Evolutionary conservation across 2,888 invertebrate genomes (phyloP), one percentile per base, ranked within the genome.

Genomic region (Dichetophora obliterata): DNA sequence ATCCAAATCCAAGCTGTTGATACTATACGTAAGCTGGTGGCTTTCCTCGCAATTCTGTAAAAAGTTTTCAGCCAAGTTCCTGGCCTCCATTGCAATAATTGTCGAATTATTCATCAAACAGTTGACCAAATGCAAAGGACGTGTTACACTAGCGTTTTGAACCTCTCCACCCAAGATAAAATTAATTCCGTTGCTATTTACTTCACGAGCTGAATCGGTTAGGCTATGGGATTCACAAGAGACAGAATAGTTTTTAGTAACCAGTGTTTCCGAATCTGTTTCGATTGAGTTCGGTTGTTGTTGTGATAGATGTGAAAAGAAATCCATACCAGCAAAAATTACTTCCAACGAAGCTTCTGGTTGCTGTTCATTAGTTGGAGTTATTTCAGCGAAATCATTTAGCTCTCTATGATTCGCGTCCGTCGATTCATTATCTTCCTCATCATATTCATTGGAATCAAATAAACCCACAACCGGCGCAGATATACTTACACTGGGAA

Each of bases 401-500:
- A 87, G 69, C 14, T 85, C 83, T 4, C 79, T 80, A 66, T 83
- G 80, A 68, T 81, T 82, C 0, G 82, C 81, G 16, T 84, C 81
- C 4, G 82, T 84, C 0, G 83, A 84, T 16, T 83, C 84, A 16
- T 84, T 83, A 16, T 81, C 82, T 27, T 81, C 83, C 61, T 79
- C 93, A 48, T 82, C 83, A 74, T 80, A 82, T 71, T 85, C 84
- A 37, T 85, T 87, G 81, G 94, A 93, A 75, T 91, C 91, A 77
- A 94, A 92, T 0, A 95, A 94, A 0, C 92, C 91, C 2, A 93
- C 91, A 83, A 94, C 90, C 0, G 95, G 95, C 0, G 93, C 93
- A 50, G 94, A 94, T 48, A 94, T 92, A 81, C 95, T 95, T 75
- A 95, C 92, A 70, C 94, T 95, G 0, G 95, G 95, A 87, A 95